These are phyloP conservation scores for Oryzias dopingdopingensis DNA, from an alignment of 2,797 vertebrate genomes.

Conservation along the genomic window DNA sequence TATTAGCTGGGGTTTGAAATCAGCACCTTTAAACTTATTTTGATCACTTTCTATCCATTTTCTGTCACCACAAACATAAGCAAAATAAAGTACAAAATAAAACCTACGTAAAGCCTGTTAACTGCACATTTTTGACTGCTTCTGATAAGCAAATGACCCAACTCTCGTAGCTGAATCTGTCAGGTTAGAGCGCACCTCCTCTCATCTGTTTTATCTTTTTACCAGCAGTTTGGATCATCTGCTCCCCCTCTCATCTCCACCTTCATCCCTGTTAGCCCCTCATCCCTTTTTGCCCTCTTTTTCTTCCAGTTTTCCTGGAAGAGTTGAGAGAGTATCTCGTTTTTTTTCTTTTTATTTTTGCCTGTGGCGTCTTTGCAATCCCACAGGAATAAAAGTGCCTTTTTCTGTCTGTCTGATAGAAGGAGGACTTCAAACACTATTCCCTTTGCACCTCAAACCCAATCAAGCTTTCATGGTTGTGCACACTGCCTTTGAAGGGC, in stretches of 20 bases:
- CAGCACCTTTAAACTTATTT: conserved; percentile 9
- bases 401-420: conserved; percentile 74
- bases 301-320: conserved; percentile 59
- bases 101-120: conserved; percentile 6
- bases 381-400: conserved; percentile 75
- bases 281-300: conserved; percentile 53
- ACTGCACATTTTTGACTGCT: conserved; percentile 22
- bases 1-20: too few species aligned
- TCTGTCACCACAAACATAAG: background rate
- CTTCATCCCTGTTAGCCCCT: conserved; percentile 43
- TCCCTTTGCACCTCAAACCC: conserved; percentile 72
- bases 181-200: conserved; percentile 55
- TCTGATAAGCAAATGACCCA: conserved; percentile 43
- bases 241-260: conserved; percentile 16
- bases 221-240: conserved; percentile 59
- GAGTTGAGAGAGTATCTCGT: conserved; percentile 73
- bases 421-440: conserved; percentile 78
- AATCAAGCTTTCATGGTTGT: conserved; percentile 68
- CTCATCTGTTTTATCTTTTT: conserved; percentile 45
- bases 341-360: conserved; percentile 35
- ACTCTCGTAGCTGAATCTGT: conserved; percentile 45
- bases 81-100: conserved; percentile 16
- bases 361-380: conserved; percentile 76
- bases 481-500: conserved; percentile 73
- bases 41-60: background rate